phyloP scores from a whole-genome alignment of 1,140 invertebrate species.

The Apis laboriosa region DNA sequence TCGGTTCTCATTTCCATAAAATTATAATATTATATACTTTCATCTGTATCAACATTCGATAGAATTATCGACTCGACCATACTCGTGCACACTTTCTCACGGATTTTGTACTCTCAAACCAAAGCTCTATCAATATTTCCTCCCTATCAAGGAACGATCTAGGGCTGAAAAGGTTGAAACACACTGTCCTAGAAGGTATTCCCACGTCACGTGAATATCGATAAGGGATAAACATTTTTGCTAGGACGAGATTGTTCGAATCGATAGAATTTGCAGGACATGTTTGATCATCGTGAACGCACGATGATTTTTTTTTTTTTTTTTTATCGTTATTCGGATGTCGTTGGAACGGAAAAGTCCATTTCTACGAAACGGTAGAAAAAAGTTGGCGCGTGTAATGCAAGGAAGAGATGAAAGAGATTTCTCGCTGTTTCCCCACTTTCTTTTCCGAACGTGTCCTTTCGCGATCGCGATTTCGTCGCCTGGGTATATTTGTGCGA shows the following conservation, averaged over 20 bases:
- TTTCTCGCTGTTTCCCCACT: too few species aligned
- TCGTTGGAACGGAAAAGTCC: neutral
- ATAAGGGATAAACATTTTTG: neutral
- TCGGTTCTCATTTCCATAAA: neutral
- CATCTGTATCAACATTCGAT: constrained; percentile 22
- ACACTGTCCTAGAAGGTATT: constrained; percentile 13
- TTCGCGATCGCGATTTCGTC: neutral
- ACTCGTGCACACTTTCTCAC: neutral
- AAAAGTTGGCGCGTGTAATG: neutral
- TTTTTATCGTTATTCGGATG: neutral
- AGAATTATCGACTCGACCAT: constrained; percentile 13
- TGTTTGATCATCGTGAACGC: too few species aligned
- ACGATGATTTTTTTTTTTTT: too few species aligned
- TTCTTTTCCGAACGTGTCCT: neutral
- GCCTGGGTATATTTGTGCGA: neutral
- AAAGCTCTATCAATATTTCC: neutral
- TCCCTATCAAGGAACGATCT: neutral
- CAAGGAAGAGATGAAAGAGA: too few species aligned
- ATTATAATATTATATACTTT: constrained; percentile 36
- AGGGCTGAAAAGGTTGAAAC: constrained; percentile 7
- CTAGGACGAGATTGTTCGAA: neutral
- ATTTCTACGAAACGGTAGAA: neutral
- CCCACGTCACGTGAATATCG: neutral
- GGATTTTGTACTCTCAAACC: too few species aligned
- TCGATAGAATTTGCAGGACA: neutral